These are phyloP conservation scores for Delphinapterus leucas DNA, from an alignment of 2,113 vertebrate genomes.

Conservation along the genomic window DNA sequence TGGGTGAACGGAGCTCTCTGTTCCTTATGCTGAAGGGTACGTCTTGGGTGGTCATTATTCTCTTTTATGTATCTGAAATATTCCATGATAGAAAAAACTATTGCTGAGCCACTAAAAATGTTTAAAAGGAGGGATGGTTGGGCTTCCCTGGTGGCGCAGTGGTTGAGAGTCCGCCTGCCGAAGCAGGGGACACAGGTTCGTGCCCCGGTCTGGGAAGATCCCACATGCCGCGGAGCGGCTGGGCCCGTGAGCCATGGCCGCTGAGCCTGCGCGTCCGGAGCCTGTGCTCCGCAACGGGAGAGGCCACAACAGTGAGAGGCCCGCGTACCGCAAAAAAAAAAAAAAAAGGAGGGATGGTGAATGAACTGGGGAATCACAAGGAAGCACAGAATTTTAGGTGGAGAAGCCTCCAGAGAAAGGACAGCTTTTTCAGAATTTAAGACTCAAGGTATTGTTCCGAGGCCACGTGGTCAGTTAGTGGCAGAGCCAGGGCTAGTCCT, in stretches of 20 bases:
- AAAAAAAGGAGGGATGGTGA: not conserved
- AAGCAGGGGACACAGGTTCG: too few relatives aligned
- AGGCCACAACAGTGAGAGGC: too few relatives aligned
- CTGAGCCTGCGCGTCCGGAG: too few relatives aligned
- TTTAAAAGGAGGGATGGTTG: not conserved
- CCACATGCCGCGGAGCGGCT: too few relatives aligned
- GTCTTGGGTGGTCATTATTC: not conserved
- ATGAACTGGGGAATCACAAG: not conserved
- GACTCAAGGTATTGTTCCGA: not conserved
- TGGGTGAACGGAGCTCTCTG: accelerated
- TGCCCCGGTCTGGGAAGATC: too few relatives aligned
- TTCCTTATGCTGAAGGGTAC: not conserved
- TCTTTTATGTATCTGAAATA: not conserved
- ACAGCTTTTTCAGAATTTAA: not conserved
- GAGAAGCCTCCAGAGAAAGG: not conserved
- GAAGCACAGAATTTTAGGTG: not conserved
- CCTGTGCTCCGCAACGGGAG: too few relatives aligned
- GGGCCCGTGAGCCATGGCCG: too few relatives aligned
- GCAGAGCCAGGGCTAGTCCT: not conserved
- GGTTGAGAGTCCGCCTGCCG: too few relatives aligned
- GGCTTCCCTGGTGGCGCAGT: too few relatives aligned
- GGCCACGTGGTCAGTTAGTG: accelerated
- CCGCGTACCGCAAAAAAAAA: too few relatives aligned
- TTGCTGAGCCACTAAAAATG: not conserved
- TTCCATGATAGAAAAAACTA: not conserved